Evolutionary conservation across 2,888 invertebrate species (phyloP).

Genomic region (Xiphydria camelus): DNA sequence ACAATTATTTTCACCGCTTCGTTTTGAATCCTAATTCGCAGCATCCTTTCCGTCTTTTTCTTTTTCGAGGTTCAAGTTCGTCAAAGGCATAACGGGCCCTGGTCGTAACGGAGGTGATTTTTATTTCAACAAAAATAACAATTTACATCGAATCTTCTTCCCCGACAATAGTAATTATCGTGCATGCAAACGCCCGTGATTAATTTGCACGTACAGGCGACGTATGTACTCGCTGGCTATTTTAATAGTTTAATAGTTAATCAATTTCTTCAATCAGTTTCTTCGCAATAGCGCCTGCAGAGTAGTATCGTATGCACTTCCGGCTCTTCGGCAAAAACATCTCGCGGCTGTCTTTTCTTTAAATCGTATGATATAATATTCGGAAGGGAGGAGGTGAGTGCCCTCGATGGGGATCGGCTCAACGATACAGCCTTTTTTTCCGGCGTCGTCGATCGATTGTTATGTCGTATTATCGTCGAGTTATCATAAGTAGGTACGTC

Average conservation of each 20-base stretch:
- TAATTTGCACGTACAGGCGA: slow-evolving; percentile 55
- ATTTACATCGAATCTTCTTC: slow-evolving; percentile 58
- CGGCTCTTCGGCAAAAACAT: slow-evolving; percentile 21
- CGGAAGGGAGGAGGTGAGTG: slow-evolving; percentile 36
- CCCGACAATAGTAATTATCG: slow-evolving; percentile 56
- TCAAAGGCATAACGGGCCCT: slow-evolving; percentile 2
- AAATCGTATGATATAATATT: slow-evolving; percentile 33
- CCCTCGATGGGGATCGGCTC: too few species aligned
- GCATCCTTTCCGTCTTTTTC: neutral
- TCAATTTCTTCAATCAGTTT: slow-evolving; percentile 6
- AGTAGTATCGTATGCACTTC: slow-evolving; percentile 26
- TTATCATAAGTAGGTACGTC: too few species aligned
- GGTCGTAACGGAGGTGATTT: slow-evolving; percentile 56
- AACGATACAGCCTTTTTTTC: slow-evolving; percentile 26
- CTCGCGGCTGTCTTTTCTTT: slow-evolving; percentile 18
- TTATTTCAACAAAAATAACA: slow-evolving; percentile 60
- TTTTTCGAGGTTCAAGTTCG: neutral
- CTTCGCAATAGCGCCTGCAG: slow-evolving; percentile 32
- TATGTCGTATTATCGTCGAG: too few species aligned
- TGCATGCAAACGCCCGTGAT: slow-evolving; percentile 53
- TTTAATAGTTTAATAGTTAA: slow-evolving; percentile 45
- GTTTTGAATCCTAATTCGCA: too few species aligned
- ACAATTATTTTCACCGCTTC: too few species aligned
- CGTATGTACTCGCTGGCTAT: slow-evolving; percentile 53
- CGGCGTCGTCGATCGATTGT: too few species aligned